Percentiles rank a stretch among this genome's conserved stretches.
Evolutionary conservation across 1,140 invertebrate genomes (phyloP).

Genomic region (Octopus sinensis): DNA sequence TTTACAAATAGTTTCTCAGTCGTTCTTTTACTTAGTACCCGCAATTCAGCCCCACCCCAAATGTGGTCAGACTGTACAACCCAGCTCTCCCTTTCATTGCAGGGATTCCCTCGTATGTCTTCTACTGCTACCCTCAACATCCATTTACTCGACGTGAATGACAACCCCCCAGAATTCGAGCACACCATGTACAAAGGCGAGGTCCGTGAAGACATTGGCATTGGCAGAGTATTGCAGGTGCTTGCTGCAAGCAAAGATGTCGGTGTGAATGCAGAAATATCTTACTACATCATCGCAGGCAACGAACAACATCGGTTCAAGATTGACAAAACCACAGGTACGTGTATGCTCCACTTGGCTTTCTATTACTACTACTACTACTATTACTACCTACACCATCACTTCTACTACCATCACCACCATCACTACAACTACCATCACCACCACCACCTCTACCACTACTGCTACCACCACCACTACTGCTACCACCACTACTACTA

Average conservation of each 20-base stretch:
- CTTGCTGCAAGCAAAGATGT: slow-evolving; percentile 69
- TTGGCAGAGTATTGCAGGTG: slow-evolving; percentile 54
- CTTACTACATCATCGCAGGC: slow-evolving; percentile 79
- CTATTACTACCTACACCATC: no score
- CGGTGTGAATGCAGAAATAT: slow-evolving; percentile 71
- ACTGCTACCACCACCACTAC: no score
- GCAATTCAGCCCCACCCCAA: no score
- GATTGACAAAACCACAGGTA: slow-evolving; percentile 70
- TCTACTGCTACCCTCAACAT: slow-evolving; percentile 75
- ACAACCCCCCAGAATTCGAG: slow-evolving; percentile 79
- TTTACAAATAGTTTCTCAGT: no score
- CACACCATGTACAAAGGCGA: slow-evolving; percentile 57
- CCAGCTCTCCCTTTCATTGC: neutral
- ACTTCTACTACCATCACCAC: no score
- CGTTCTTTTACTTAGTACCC: no score
- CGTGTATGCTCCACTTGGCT: slow-evolving; percentile 9
- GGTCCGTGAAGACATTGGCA: slow-evolving; percentile 34
- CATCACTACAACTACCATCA: no score
- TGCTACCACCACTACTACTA: no score
- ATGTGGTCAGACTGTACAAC: no score
- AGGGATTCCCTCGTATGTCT: slow-evolving; percentile 34
- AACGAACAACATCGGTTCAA: slow-evolving; percentile 80
- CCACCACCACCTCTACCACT: no score
- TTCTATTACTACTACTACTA: no score
- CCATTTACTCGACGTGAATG: slow-evolving; percentile 85